Conservation (phyloP, 2,888 invertebrate species). For the Aphodius sticticus region DNA sequence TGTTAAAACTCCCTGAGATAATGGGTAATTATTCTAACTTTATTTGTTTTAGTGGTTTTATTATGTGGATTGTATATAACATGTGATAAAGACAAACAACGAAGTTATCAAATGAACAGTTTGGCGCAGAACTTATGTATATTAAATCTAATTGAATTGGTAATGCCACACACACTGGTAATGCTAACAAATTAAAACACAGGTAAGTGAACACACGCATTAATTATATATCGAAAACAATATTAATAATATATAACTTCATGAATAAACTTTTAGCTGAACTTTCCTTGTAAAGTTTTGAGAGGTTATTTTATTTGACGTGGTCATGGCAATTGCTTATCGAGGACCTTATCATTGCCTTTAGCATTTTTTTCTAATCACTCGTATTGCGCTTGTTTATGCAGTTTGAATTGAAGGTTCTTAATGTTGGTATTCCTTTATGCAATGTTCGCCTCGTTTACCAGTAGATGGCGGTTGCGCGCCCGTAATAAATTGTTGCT, state of each 20-base stretch:
- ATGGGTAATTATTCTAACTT: not conserved
- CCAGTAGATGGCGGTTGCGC: slow-evolving; percentile 7
- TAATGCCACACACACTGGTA: no score
- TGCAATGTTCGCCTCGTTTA: not conserved
- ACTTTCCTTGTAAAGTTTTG: not conserved
- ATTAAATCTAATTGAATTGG: not conserved
- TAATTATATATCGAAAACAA: no score
- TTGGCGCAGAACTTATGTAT: not conserved
- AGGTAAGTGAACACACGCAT: no score
- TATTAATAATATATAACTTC: no score
- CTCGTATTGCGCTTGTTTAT: not conserved
- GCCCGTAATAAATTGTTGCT: slow-evolving; percentile 6
- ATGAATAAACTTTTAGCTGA: not conserved
- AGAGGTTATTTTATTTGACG: slow-evolving; percentile 13
- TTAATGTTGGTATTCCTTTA: not conserved
- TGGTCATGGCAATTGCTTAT: not conserved
- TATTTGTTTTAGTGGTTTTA: not conserved
- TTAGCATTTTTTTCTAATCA: not conserved
- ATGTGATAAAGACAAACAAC: not conserved
- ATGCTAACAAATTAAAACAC: no score
- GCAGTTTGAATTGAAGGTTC: not conserved
- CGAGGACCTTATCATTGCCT: not conserved
- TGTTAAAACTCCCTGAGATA: not conserved
- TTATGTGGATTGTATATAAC: not conserved
- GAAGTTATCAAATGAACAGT: not conserved